These are phyloP conservation scores for Cheirogaleus major DNA, from an alignment of 2,797 vertebrate genomes.

Conservation along the genomic window DNA sequence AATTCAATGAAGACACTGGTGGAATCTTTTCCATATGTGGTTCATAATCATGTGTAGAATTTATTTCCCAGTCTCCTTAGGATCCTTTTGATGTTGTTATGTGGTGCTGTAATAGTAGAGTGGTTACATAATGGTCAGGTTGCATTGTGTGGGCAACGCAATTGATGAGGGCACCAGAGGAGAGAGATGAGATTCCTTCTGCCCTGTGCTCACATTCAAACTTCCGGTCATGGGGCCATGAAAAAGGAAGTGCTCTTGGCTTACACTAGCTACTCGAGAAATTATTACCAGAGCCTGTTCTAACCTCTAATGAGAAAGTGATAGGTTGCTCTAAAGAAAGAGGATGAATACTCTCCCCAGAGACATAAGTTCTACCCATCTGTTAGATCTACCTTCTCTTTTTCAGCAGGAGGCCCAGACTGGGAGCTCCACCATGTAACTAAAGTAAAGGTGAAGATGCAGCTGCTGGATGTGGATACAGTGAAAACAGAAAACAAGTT, in stretches of 20 bases:
- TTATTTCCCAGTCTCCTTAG: not conserved
- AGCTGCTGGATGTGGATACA: conserved; percentile 86
- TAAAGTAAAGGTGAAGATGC: conserved; percentile 90
- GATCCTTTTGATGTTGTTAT: not conserved
- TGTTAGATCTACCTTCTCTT: not conserved
- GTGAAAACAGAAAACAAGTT: conserved; percentile 90
- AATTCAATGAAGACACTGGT: not conserved
- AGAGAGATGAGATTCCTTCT: not conserved
- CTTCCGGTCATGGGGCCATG: not conserved
- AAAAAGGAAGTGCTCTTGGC: not conserved
- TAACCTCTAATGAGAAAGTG: not conserved
- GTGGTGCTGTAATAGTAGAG: not conserved
- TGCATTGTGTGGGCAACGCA: not conserved
- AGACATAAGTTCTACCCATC: not conserved
- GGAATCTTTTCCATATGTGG: not conserved
- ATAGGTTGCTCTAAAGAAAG: not conserved
- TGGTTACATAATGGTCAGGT: not conserved
- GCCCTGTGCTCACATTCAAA: not conserved
- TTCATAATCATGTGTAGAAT: not conserved
- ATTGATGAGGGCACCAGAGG: not conserved
- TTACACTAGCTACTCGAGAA: not conserved
- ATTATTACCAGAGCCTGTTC: not conserved
- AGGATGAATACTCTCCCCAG: not conserved
- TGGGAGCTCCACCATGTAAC: conserved; percentile 72
- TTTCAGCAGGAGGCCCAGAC: not conserved